Conservation (phyloP, 1,140 invertebrate species). For the Heterodera schachtii region DNA sequence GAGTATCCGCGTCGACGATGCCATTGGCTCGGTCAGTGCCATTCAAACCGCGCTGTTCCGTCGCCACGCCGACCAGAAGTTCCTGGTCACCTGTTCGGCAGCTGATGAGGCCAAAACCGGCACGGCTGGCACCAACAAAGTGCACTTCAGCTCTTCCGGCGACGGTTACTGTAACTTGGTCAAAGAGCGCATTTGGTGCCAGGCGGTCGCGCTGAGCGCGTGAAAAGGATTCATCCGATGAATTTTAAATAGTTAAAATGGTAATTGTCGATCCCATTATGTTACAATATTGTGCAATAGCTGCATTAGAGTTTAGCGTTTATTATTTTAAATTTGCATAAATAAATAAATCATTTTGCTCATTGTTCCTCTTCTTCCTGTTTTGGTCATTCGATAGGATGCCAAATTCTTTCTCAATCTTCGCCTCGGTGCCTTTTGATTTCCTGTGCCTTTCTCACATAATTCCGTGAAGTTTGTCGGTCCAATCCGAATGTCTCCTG, state of each 20-base stretch:
- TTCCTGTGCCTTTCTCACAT: background rate
- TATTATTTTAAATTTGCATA: too few species aligned
- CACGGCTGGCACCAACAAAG: conserved; percentile 11
- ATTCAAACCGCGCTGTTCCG: conserved; percentile 33
- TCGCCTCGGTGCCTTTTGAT: background rate
- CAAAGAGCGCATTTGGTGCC: conserved; percentile 33
- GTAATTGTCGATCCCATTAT: too few species aligned
- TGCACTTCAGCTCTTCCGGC: conserved; percentile 26
- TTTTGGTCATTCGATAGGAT: too few species aligned
- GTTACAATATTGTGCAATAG: too few species aligned
- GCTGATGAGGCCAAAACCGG: conserved; percentile 5
- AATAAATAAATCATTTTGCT: too few species aligned
- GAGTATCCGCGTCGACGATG: conserved; percentile 26
- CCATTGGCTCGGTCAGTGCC: conserved; percentile 22
- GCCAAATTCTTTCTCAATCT: too few species aligned
- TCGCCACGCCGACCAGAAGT: conserved; percentile 29
- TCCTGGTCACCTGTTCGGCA: conserved; percentile 31
- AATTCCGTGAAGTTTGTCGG: background rate
- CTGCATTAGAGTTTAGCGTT: too few species aligned
- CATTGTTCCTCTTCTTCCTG: background rate
- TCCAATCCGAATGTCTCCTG: background rate
- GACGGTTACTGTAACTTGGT: conserved; percentile 35
- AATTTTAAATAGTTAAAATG: too few species aligned
- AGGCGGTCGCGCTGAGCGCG: conserved; percentile 27
- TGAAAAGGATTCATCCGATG: background rate